Conservation (phyloP, 2,113 vertebrate species). For the Brachyistius frenatus region DNA sequence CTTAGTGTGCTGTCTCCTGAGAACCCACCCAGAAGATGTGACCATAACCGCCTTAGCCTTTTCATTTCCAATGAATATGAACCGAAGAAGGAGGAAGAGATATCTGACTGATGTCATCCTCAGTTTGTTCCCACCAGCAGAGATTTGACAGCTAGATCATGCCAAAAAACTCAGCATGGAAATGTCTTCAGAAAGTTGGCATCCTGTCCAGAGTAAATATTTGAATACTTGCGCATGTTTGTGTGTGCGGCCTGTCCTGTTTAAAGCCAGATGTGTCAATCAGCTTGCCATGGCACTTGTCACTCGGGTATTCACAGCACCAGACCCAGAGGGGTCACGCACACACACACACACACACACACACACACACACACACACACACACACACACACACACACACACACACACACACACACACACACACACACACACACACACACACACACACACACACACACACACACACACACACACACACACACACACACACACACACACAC, state of each 20-base stretch:
- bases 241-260: slow-evolving; percentile 64
- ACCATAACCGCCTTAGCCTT: slow-evolving; percentile 24
- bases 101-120: slow-evolving; percentile 54
- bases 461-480: slow-evolving; percentile 11
- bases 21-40: slow-evolving; percentile 23
- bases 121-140: slow-evolving; percentile 44
- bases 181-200: slow-evolving; percentile 50
- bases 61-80: slow-evolving; percentile 29
- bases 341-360: slow-evolving; percentile 26
- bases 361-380: slow-evolving; percentile 12
- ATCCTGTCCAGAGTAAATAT: slow-evolving; percentile 60
- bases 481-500: slow-evolving; percentile 11
- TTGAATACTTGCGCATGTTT: slow-evolving; percentile 43
- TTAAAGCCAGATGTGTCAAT: slow-evolving; percentile 77
- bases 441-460: slow-evolving; percentile 28
- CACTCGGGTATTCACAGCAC: slow-evolving; percentile 61
- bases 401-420: slow-evolving; percentile 2
- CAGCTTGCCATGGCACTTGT: slow-evolving; percentile 63
- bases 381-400: slow-evolving; percentile 17
- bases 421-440: slow-evolving; percentile 17
- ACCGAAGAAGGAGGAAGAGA: slow-evolving; percentile 9
- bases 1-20: slow-evolving; percentile 27
- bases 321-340: slow-evolving; percentile 47
- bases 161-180: slow-evolving; percentile 57
- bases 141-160: slow-evolving; percentile 68